Conservation (phyloP, 2,113 vertebrate species). For the Etheostoma cragini region DNA sequence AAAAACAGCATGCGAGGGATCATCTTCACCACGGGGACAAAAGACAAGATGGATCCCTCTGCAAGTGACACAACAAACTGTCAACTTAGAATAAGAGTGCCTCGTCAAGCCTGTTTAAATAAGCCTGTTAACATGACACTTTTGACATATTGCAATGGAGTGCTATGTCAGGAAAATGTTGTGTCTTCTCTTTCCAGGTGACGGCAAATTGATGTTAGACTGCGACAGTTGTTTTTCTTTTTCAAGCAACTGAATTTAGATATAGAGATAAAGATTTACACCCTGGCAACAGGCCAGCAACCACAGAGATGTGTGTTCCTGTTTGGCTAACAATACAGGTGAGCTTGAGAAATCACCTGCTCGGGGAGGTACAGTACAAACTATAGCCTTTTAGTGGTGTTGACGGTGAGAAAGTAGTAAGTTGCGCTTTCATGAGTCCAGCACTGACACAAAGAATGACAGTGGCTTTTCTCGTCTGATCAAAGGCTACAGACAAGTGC, state of each 20-base stretch:
- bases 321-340: constrained; percentile 18
- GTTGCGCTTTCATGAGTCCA: constrained; percentile 62
- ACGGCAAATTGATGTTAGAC: constrained; percentile 65
- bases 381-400: constrained; percentile 35
- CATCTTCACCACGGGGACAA: constrained; percentile 70
- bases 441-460: constrained; percentile 70
- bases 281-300: constrained; percentile 19
- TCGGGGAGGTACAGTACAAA: constrained; percentile 23
- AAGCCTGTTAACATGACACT: constrained; percentile 71
- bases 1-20: constrained; percentile 59
- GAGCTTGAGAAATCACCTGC: constrained; percentile 43
- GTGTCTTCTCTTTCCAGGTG: constrained; percentile 54
- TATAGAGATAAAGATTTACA: constrained; percentile 35
- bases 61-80: constrained; percentile 73
- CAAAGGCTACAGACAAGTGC: constrained; percentile 79
- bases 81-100: constrained; percentile 74
- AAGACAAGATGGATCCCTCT: constrained; percentile 70
- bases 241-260: constrained; percentile 33
- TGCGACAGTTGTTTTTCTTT: constrained; percentile 23
- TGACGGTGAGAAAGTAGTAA: constrained; percentile 64
- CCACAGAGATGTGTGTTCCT: constrained; percentile 14
- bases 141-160: constrained; percentile 60
- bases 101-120: constrained; percentile 68
- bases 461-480: constrained; percentile 77
- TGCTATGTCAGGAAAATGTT: constrained; percentile 50